Conservation (phyloP, 2,888 invertebrate species). For the Aporophyla lueneburgensis region DNA sequence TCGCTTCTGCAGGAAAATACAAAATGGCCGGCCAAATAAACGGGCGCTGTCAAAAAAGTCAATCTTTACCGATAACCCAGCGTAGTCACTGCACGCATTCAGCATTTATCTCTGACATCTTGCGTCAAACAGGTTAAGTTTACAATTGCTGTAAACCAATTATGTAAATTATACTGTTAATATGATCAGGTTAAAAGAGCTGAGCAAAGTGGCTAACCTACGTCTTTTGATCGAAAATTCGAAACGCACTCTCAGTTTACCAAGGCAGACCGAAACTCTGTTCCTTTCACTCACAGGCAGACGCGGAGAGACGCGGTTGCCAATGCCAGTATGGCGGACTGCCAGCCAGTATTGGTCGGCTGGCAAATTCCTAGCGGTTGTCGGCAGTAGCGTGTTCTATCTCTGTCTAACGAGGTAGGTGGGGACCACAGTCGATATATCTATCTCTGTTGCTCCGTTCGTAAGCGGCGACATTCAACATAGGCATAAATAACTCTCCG, state of each 20-base stretch:
- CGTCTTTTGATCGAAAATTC: conserved; percentile 69
- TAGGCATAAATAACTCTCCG: conserved; percentile 68
- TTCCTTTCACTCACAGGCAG: conserved; percentile 82
- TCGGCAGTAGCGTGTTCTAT: conserved; percentile 69
- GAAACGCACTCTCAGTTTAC: conserved; percentile 65
- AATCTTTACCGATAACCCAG: conserved; percentile 44
- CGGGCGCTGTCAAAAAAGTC: conserved; percentile 69
- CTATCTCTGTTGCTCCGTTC: conserved; percentile 67
- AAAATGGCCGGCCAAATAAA: conserved; percentile 87
- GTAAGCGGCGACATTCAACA: conserved; percentile 62
- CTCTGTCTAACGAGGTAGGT: conserved; percentile 72
- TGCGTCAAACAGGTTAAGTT: conserved; percentile 53
- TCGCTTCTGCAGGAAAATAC: conserved; percentile 79
- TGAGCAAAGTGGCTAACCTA: conserved; percentile 57
- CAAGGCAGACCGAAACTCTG: conserved; percentile 76
- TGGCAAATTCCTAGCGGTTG: conserved; percentile 81
- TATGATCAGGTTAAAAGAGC: conserved; percentile 59
- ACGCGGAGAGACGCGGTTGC: conserved; percentile 75
- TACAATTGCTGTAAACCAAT: conserved; percentile 72
- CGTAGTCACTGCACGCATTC: conserved; percentile 38
- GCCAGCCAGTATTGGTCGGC: conserved; percentile 86
- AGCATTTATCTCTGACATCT: conserved; percentile 49
- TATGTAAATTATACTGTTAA: conserved; percentile 75
- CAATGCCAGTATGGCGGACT: conserved; percentile 82
- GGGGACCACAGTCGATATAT: conserved; percentile 39